Conservation (phyloP, 2,113 vertebrate genomes). For the Cynopterus brachyotis region DNA sequence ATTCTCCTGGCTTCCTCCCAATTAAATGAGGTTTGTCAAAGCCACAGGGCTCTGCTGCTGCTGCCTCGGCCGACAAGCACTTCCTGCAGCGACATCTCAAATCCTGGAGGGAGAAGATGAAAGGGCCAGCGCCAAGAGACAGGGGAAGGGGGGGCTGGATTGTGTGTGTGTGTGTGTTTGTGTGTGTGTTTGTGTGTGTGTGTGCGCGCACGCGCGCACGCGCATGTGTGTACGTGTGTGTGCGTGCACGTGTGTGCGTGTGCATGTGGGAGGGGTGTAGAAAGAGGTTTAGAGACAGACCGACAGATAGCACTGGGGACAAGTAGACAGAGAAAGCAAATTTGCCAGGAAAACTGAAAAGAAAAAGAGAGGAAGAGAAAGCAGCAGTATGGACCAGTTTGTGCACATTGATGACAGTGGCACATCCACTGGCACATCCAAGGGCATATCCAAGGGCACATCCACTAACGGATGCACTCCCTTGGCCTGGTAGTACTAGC, state of each 20-base stretch:
- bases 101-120: constrained; percentile 90
- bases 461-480: constrained; percentile 1
- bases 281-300: constrained; percentile 59
- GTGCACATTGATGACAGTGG: not conserved
- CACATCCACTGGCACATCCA: not conserved
- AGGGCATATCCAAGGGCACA: not conserved
- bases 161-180: constrained; percentile 44
- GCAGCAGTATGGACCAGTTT: constrained; percentile 52
- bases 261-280: constrained; percentile 17
- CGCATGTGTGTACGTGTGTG: not conserved
- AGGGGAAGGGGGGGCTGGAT: constrained; percentile 64
- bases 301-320: not conserved
- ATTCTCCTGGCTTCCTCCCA: constrained; percentile 92
- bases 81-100: constrained; percentile 90
- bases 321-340: not conserved
- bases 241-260: not conserved
- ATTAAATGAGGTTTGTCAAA: constrained; percentile 94
- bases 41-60: constrained; percentile 91
- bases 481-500: constrained; percentile 46
- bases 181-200: not conserved
- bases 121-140: constrained; percentile 82
- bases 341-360: not conserved
- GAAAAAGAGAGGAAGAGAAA: not conserved
- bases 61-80: constrained; percentile 88
- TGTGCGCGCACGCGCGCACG: rapidly evolving